Conservation (phyloP, 2,113 vertebrate genomes). For the Anarhynchus alexandrinus region DNA sequence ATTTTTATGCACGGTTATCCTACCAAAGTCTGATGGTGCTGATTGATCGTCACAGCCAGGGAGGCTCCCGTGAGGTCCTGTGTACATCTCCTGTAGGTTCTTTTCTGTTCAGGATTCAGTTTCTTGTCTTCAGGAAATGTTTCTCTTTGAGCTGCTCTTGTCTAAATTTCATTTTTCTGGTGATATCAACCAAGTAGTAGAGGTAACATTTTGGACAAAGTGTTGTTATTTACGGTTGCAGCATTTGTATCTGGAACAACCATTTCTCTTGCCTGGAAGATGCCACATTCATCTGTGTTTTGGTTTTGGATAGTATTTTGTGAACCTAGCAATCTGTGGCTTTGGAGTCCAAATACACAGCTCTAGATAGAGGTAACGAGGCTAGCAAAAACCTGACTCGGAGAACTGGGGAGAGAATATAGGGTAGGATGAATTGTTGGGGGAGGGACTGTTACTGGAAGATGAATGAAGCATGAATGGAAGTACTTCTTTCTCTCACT, state of each 20-base stretch:
- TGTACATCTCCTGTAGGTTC: neutral
- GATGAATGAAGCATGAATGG: neutral
- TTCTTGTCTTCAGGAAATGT: neutral
- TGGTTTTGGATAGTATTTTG: neutral
- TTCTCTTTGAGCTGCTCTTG: neutral
- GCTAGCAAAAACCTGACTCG: neutral
- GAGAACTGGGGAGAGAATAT: neutral
- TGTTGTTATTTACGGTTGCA: neutral
- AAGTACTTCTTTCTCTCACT: neutral
- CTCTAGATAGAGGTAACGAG: neutral
- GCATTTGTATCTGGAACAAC: neutral
- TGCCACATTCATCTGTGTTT: neutral
- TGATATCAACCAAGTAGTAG: neutral
- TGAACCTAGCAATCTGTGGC: neutral
- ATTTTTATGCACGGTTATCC: neutral
- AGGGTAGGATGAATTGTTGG: neutral
- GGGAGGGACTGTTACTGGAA: neutral
- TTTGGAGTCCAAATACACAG: neutral
- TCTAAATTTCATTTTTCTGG: neutral
- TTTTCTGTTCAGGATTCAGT: neutral
- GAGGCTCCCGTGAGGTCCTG: neutral
- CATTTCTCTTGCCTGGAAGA: neutral
- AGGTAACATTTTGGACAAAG: neutral
- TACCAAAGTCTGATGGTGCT: accelerated
- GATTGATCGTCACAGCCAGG: neutral